These are phyloP conservation scores for Etheostoma nigrum DNA, from an alignment of 2,797 vertebrate species.

Conservation along the genomic window DNA sequence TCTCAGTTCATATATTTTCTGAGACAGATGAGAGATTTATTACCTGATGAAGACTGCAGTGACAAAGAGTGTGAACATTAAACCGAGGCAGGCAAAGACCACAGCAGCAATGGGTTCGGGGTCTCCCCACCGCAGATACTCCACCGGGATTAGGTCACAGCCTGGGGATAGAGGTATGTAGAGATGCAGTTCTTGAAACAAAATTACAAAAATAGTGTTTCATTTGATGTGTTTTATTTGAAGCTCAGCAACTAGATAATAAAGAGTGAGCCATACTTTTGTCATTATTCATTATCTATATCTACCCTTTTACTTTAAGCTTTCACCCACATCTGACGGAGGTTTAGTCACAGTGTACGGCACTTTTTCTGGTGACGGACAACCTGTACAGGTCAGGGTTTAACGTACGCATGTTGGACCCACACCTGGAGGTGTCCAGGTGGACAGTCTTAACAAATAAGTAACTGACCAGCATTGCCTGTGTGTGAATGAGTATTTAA, in stretches of 20 bases:
- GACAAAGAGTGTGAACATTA: conserved; percentile 95
- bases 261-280: neutral
- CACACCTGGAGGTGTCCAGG: neutral
- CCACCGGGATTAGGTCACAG: conserved; percentile 94
- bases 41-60: conserved; percentile 95
- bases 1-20: neutral
- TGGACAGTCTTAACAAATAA: neutral
- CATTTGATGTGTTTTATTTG: neutral
- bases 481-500: conserved; percentile 3
- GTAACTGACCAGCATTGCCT: neutral
- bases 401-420: neutral
- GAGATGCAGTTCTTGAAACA: conserved; percentile 4
- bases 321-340: neutral
- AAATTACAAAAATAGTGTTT: neutral
- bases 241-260: neutral
- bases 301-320: neutral
- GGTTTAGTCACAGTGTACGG: neutral
- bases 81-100: conserved; percentile 95
- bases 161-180: conserved; percentile 77
- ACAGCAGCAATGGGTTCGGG: conserved; percentile 97
- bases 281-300: neutral
- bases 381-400: neutral
- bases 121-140: conserved; percentile 96
- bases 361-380: neutral
- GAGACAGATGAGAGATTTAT: neutral